Conservation (phyloP, 2,888 invertebrate species). For the Tubiluchus corallicola region DNA sequence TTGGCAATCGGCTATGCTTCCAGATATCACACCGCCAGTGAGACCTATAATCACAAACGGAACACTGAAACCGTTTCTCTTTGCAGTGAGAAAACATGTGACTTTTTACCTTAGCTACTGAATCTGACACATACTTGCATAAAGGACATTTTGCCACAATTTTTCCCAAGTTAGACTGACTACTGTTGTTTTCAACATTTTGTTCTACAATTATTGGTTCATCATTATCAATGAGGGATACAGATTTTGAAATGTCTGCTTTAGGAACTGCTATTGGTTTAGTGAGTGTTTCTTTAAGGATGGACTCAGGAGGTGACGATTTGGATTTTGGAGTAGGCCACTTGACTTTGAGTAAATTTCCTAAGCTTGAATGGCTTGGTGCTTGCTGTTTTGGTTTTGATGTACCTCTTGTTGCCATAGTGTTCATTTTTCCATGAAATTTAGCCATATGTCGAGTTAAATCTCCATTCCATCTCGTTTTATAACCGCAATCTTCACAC, state of each 20-base stretch:
- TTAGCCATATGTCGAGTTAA: neutral
- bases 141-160: neutral
- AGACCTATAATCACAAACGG: neutral
- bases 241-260: neutral
- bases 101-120: neutral
- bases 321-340: neutral
- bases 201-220: no score
- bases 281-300: neutral
- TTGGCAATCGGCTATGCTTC: neutral
- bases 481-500: conserved; percentile 3
- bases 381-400: neutral
- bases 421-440: neutral
- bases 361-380: no score
- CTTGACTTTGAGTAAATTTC: no score
- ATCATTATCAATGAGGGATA: neutral
- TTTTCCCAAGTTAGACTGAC: no score
- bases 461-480: neutral
- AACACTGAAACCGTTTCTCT: neutral
- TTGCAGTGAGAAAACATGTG: neutral
- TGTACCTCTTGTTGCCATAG: neutral
- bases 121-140: conserved; percentile 1
- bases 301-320: neutral
- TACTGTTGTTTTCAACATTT: no score
- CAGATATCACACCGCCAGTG: conserved; percentile 1
- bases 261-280: neutral